Percentiles rank a stretch among this genome's conserved stretches.
phyloP scores from a whole-genome alignment of 2,113 vertebrate genomes.

The Parus major region DNA sequence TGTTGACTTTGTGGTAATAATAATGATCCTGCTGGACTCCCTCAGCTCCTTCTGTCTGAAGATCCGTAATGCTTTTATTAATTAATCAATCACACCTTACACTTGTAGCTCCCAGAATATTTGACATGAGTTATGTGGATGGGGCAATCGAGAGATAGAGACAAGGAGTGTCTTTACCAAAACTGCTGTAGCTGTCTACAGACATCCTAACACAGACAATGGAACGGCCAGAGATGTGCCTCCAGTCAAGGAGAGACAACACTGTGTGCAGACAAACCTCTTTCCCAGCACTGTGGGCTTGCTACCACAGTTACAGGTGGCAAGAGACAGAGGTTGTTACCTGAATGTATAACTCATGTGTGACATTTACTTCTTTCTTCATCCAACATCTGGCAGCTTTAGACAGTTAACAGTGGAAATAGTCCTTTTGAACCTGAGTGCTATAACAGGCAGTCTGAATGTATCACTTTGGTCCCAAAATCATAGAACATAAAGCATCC shows the following conservation, averaged over 20 bases:
- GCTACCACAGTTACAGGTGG: not conserved
- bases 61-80: not conserved
- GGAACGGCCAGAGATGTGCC: not conserved
- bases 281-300: not conserved
- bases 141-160: not conserved
- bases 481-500: fast-evolving
- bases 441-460: not conserved
- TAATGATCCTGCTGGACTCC: not conserved
- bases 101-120: not conserved
- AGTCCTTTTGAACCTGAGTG: not conserved
- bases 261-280: not conserved
- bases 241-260: not conserved
- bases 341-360: not conserved
- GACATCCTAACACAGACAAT: not conserved
- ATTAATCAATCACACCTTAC: not conserved
- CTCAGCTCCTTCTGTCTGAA: not conserved
- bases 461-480: not conserved
- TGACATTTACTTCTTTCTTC: not conserved
- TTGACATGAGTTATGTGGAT: not conserved
- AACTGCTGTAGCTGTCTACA: not conserved
- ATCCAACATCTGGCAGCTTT: not conserved
- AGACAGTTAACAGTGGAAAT: not conserved
- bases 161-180: not conserved
- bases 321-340: not conserved
- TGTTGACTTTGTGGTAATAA: not conserved